phyloP scores from a whole-genome alignment of 2,113 vertebrate genomes.

The Myiopsitta monachus region DNA sequence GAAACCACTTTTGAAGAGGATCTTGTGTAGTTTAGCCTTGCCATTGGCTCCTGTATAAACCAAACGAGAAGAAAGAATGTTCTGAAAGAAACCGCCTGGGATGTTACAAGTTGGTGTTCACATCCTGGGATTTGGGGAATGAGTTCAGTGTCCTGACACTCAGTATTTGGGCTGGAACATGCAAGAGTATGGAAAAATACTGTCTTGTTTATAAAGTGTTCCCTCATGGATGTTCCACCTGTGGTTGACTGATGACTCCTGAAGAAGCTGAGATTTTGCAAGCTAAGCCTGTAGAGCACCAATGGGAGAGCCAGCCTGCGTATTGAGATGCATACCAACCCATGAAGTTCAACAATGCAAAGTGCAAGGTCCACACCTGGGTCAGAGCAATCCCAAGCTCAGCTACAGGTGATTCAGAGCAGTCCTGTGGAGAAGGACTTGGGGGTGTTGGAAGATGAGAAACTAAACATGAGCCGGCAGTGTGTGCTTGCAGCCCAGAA shows the following conservation, averaged over 20 bases:
- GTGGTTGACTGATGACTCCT: neutral
- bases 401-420: neutral
- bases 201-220: neutral
- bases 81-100: neutral
- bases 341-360: neutral
- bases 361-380: neutral
- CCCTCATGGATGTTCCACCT: neutral
- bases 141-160: neutral
- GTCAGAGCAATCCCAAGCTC: neutral
- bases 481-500: neutral
- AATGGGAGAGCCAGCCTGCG: neutral
- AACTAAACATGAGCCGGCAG: neutral
- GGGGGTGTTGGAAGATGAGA: neutral
- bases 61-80: neutral
- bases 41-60: neutral
- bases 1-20: neutral
- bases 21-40: neutral
- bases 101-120: neutral
- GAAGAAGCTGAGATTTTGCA: neutral
- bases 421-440: neutral
- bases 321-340: neutral
- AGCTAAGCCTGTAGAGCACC: neutral
- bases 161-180: accelerated
- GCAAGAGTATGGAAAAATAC: neutral
- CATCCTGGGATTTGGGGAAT: accelerated